Percentiles rank a stretch among this genome's conserved stretches.
These are phyloP conservation scores for Gila orcuttii DNA, from an alignment of 2,113 vertebrate species.

Conservation along the genomic window DNA sequence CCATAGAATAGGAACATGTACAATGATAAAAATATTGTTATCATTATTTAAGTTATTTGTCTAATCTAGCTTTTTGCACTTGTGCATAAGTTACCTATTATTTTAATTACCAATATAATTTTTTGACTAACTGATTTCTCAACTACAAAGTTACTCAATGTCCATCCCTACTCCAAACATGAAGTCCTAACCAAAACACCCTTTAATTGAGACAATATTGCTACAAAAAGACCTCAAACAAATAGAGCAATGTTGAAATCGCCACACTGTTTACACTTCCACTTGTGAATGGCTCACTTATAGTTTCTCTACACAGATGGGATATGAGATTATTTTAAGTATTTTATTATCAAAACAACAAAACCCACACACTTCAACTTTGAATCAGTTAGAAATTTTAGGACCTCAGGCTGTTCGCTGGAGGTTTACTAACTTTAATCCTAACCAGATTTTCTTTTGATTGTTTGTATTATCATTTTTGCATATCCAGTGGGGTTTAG, in stretches of 20 bases:
- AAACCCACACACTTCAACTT: neutral
- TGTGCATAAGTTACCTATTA: neutral
- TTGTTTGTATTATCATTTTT: neutral
- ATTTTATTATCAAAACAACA: neutral
- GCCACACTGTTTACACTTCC: neutral
- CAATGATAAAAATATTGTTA: too few relatives aligned
- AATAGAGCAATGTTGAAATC: neutral
- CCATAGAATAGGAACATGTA: neutral
- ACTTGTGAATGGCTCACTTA: neutral
- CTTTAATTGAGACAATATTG: neutral
- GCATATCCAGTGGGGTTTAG: neutral
- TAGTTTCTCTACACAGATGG: neutral
- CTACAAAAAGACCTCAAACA: neutral
- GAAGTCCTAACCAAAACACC: neutral
- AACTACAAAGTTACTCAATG: neutral
- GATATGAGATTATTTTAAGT: neutral
- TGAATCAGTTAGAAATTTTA: neutral
- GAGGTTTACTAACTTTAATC: neutral
- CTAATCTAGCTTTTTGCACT: too few relatives aligned
- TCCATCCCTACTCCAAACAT: neutral
- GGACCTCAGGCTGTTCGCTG: neutral
- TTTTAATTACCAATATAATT: neutral
- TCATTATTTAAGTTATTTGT: too few relatives aligned
- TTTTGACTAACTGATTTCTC: neutral
- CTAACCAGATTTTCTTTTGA: neutral